Evolutionary conservation across 2,113 vertebrate genomes (phyloP).

Genomic region (Campylorhamphus procurvoides): DNA sequence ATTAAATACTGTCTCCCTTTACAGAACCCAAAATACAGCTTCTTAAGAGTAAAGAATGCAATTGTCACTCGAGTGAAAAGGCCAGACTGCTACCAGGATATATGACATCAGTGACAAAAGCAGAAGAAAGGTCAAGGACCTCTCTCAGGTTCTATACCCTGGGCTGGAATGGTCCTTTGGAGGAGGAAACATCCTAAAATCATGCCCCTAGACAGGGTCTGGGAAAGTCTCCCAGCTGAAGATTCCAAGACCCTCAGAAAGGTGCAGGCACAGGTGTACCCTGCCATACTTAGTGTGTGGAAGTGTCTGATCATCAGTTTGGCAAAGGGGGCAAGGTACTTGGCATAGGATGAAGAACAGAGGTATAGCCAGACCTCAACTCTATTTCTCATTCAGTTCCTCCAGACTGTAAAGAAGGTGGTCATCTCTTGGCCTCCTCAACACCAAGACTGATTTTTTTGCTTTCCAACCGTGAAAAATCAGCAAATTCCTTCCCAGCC

Average conservation of each 20-base stretch:
- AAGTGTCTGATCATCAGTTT: background rate
- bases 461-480: background rate
- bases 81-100: background rate
- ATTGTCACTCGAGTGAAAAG: background rate
- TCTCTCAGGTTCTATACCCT: background rate
- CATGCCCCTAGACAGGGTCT: accelerated
- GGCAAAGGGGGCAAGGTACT: background rate
- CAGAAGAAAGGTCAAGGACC: background rate
- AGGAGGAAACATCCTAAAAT: background rate
- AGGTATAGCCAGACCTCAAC: background rate
- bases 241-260: background rate
- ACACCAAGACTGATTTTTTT: background rate
- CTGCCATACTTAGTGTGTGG: background rate
- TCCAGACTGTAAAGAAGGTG: background rate
- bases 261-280: background rate
- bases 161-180: background rate
- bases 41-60: background rate
- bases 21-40: background rate
- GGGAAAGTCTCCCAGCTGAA: background rate
- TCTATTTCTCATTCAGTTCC: background rate
- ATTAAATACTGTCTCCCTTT: background rate
- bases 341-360: background rate
- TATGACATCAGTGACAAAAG: background rate
- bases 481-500: background rate
- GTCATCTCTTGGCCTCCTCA: background rate